Evolutionary conservation across 2,113 vertebrate species (phyloP).

Genomic region (Dolichotis patagonum): DNA sequence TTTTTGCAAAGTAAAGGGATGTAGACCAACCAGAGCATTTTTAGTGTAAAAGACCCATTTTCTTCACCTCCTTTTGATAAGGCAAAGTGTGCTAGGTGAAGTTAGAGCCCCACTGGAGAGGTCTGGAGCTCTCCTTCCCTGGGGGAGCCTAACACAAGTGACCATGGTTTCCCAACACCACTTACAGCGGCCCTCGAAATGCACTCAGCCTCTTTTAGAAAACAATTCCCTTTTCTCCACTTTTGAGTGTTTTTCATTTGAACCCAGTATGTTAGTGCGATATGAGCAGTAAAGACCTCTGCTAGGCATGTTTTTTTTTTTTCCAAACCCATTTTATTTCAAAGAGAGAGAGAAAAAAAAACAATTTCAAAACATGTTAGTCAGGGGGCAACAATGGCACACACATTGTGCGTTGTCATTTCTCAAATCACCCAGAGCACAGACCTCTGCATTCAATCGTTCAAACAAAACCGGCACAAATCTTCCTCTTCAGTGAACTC

Average conservation of each 20-base stretch:
- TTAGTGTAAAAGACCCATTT: background rate
- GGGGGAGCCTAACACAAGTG: too few species aligned
- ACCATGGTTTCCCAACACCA: background rate
- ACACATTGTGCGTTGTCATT: too few species aligned
- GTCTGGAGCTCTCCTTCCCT: background rate
- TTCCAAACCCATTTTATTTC: too few species aligned
- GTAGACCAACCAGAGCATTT: background rate
- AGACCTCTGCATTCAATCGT: too few species aligned
- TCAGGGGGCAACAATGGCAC: too few species aligned
- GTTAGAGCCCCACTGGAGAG: background rate
- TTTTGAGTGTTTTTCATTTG: background rate
- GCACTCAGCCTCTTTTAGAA: background rate
- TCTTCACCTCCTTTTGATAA: rapidly evolving
- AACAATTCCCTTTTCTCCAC: background rate
- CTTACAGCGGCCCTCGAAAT: background rate
- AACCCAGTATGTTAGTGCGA: background rate
- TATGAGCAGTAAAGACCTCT: background rate
- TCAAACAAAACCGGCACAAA: too few species aligned
- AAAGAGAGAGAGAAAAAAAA: too few species aligned
- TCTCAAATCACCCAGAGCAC: too few species aligned
- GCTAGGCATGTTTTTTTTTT: too few species aligned
- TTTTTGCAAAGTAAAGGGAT: background rate
- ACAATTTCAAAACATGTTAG: too few species aligned
- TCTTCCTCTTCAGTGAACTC: too few species aligned
- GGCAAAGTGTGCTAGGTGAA: background rate